These are phyloP conservation scores for Chloebia gouldiae DNA, from an alignment of 2,113 vertebrate genomes.

Conservation along the genomic window DNA sequence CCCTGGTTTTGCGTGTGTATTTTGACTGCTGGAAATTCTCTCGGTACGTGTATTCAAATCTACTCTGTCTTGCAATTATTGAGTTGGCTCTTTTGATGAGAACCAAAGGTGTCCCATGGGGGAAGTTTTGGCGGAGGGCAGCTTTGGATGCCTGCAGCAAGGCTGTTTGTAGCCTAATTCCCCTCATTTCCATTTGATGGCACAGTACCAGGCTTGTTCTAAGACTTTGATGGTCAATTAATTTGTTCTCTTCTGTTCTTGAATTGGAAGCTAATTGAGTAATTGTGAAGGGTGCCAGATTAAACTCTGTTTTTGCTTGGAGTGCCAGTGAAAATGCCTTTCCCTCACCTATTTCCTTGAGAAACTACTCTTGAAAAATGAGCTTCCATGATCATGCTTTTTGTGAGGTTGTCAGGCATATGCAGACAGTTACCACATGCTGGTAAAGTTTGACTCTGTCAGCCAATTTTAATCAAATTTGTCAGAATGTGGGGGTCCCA, in stretches of 20 bases:
- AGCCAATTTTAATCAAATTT: not conserved
- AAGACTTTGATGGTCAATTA: slow-evolving; percentile 46
- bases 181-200: slow-evolving; percentile 25
- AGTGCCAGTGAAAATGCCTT: not conserved
- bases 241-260: slow-evolving; percentile 48
- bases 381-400: not conserved
- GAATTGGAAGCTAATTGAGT: slow-evolving; percentile 45
- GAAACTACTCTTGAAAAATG: not conserved
- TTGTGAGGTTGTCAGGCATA: not conserved
- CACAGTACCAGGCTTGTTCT: slow-evolving; percentile 1
- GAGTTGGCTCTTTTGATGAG: not conserved
- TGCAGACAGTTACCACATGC: not conserved
- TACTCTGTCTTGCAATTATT: not conserved
- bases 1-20: not conserved
- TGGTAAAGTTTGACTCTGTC: not conserved
- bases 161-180: slow-evolving; percentile 9
- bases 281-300: slow-evolving; percentile 3
- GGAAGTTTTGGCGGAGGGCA: not conserved
- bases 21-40: not conserved
- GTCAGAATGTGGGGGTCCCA: not conserved
- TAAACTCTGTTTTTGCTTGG: not conserved
- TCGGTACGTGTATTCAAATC: not conserved
- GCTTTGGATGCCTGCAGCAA: not conserved
- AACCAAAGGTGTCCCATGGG: not conserved
- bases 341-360: not conserved